Conservation (phyloP, 2,113 vertebrate species). For the Butorides virescens region DNA sequence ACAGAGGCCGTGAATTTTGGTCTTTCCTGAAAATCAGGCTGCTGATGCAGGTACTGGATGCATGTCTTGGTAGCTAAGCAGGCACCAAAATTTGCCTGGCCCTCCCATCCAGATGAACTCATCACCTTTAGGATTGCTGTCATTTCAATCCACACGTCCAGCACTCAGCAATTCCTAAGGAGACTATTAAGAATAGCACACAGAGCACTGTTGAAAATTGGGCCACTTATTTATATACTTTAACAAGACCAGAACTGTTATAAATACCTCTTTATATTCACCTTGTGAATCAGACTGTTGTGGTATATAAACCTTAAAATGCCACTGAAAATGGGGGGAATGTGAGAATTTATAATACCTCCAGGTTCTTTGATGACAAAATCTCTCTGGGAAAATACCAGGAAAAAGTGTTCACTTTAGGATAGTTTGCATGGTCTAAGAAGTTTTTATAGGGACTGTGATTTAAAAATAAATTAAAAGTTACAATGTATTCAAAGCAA, state of each 20-base stretch:
- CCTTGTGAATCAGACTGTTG: not conserved
- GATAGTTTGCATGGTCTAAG: not conserved
- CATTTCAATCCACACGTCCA: not conserved
- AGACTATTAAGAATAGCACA: not conserved
- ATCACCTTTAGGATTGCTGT: not conserved
- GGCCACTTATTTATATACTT: not conserved
- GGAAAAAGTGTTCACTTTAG: not conserved
- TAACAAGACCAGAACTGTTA: not conserved
- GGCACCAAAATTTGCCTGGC: not conserved
- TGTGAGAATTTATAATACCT: slow-evolving; percentile 1
- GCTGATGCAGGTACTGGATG: not conserved
- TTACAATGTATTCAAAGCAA: not conserved
- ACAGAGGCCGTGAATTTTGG: not conserved
- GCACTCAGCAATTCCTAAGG: not conserved
- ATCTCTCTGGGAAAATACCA: not conserved
- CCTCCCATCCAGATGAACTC: not conserved
- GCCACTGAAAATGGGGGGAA: not conserved
- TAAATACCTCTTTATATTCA: not conserved
- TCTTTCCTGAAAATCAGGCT: not conserved
- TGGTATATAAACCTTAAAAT: slow-evolving; percentile 15
- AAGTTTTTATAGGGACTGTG: slow-evolving; percentile 24
- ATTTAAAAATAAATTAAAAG: slow-evolving; percentile 36
- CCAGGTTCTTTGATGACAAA: not conserved
- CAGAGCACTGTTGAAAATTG: not conserved
- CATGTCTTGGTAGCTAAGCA: not conserved